Conservation (phyloP, 1,140 invertebrate genomes). For the Lerema accius region DNA sequence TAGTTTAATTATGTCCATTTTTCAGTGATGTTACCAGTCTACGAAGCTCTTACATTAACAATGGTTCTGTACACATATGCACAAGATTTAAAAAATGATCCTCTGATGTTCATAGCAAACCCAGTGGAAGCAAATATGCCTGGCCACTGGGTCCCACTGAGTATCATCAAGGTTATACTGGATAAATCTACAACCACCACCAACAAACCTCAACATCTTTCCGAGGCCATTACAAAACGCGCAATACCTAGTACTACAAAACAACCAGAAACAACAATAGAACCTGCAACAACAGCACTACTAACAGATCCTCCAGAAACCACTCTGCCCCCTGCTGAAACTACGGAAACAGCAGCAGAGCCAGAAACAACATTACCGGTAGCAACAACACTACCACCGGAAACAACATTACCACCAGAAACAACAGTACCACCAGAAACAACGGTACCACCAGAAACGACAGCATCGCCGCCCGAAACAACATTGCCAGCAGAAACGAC, state of each 20-base stretch:
- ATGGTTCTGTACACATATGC: slow-evolving; percentile 24
- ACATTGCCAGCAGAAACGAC: too few species aligned
- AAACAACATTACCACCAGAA: slow-evolving; percentile 26
- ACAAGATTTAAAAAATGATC: slow-evolving; percentile 37
- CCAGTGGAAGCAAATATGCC: slow-evolving; percentile 57
- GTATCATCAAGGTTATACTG: slow-evolving; percentile 53
- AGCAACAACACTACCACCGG: slow-evolving; percentile 8
- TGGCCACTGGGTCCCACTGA: slow-evolving; percentile 58
- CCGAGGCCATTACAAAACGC: neutral
- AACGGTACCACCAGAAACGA: slow-evolving; percentile 16
- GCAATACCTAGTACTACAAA: slow-evolving; percentile 14
- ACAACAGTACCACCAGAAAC: slow-evolving; percentile 20
- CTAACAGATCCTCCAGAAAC: slow-evolving; percentile 15
- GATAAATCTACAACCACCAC: slow-evolving; percentile 24
- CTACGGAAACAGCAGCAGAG: slow-evolving; percentile 12
- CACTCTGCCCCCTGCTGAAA: slow-evolving; percentile 13
- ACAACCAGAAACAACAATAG: slow-evolving; percentile 2
- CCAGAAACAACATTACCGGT: slow-evolving; percentile 10
- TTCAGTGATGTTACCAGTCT: slow-evolving; percentile 13
- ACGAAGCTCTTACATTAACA: slow-evolving; percentile 9
- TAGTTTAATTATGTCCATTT: too few species aligned
- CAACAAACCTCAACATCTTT: slow-evolving; percentile 3
- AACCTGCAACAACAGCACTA: slow-evolving; percentile 11
- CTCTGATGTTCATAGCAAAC: slow-evolving; percentile 52
- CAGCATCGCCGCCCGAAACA: too few species aligned